phyloP scores from a whole-genome alignment of 2,888 invertebrate species.

The Conops quadrifasciatus region DNA sequence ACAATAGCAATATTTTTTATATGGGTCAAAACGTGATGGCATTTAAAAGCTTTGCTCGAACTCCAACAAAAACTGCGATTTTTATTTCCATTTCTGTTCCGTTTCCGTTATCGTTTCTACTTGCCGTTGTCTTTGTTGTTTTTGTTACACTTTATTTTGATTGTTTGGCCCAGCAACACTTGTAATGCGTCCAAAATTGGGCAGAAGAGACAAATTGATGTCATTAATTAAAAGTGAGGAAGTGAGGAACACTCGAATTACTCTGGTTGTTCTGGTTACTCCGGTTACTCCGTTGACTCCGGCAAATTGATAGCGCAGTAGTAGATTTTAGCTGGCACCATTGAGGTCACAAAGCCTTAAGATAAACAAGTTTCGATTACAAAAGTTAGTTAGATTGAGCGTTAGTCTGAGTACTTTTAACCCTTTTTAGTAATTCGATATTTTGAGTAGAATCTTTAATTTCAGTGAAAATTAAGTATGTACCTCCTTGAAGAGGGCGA shows the following conservation, averaged over 20 bases:
- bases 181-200: conserved; percentile 44
- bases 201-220: conserved; percentile 57
- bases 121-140: conserved; percentile 9
- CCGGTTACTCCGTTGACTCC: too few relatives aligned
- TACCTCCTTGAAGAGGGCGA: too few relatives aligned
- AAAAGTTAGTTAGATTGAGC: too few relatives aligned
- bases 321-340: neutral
- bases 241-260: neutral
- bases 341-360: too few relatives aligned
- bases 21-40: conserved; percentile 45
- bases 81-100: conserved; percentile 35
- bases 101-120: conserved; percentile 12
- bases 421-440: too few relatives aligned
- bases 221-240: conserved; percentile 57
- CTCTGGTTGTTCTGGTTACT: too few relatives aligned
- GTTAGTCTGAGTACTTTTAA: too few relatives aligned
- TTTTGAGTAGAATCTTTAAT: too few relatives aligned
- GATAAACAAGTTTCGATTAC: too few relatives aligned
- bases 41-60: conserved; percentile 34
- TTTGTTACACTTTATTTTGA: conserved; percentile 12
- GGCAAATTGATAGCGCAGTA: too few relatives aligned
- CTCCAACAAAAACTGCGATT: conserved; percentile 38
- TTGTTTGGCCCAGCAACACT: conserved; percentile 14
- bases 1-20: neutral
- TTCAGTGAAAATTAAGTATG: too few relatives aligned